These are phyloP conservation scores for Aphaenogaster ashmeadi DNA, from an alignment of 1,140 invertebrate species.

Conservation along the genomic window DNA sequence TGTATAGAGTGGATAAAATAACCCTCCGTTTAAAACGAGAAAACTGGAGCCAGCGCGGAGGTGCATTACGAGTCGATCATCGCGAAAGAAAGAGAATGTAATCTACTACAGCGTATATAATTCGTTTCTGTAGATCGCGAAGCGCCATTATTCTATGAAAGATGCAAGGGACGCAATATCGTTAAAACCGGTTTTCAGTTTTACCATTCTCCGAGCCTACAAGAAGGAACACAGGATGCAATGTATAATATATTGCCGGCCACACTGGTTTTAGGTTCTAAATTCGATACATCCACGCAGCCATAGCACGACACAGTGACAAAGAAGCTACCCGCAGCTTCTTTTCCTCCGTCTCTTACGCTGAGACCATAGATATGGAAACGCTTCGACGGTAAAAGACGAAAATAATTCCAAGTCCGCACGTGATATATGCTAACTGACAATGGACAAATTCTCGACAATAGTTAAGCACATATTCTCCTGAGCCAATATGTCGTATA, in stretches of 20 bases:
- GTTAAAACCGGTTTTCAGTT: conserved; percentile 74
- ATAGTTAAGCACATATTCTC: neutral
- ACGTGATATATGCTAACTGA: conserved; percentile 39
- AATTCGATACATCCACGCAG: conserved; percentile 69
- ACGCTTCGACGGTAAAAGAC: conserved; percentile 53
- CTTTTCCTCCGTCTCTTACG: conserved; percentile 12
- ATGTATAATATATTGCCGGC: conserved; percentile 29
- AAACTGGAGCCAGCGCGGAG: conserved; percentile 49
- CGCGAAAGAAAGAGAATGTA: neutral
- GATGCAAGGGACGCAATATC: conserved; percentile 44
- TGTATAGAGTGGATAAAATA: conserved; percentile 33
- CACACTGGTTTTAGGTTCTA: conserved; percentile 73
- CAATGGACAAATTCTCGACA: conserved; percentile 32
- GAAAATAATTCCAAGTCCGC: neutral
- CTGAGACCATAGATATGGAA: conserved; percentile 40
- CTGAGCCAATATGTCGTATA: neutral
- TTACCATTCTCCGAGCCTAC: conserved; percentile 37
- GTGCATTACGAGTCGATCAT: conserved; percentile 32
- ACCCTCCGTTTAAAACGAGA: conserved; percentile 41
- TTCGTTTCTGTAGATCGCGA: neutral
- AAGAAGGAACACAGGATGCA: neutral
- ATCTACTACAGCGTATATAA: neutral
- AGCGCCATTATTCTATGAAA: conserved; percentile 63
- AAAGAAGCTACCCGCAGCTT: conserved; percentile 43
- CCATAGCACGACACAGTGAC: conserved; percentile 51